Evolutionary conservation across 2,888 invertebrate genomes (phyloP).

Genomic region (Troilus luridus): DNA sequence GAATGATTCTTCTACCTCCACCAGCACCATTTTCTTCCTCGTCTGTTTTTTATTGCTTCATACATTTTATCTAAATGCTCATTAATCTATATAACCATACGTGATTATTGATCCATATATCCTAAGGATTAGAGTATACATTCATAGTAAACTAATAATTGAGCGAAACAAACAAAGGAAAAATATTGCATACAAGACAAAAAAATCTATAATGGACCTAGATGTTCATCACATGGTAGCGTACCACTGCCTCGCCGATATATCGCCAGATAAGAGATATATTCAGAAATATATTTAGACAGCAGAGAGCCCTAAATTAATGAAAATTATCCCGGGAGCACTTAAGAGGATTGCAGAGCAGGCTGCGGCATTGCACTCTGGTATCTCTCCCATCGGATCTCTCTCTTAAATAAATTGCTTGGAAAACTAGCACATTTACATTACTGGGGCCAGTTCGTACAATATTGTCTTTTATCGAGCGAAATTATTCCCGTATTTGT

Average conservation of each 20-base stretch:
- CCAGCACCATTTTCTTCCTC: too few species aligned
- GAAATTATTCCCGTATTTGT: background rate
- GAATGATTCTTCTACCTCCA: too few species aligned
- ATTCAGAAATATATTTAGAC: background rate
- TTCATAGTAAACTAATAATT: too few species aligned
- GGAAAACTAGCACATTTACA: conserved; percentile 40
- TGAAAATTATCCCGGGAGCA: conserved; percentile 35
- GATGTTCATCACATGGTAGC: background rate
- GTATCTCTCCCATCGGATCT: background rate
- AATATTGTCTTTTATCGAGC: background rate
- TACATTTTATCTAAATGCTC: too few species aligned
- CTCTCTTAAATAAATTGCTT: conserved; percentile 40
- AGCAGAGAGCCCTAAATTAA: conserved; percentile 34
- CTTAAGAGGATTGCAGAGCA: conserved; percentile 19
- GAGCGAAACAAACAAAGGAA: too few species aligned
- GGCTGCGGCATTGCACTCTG: conserved; percentile 1
- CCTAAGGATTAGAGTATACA: too few species aligned
- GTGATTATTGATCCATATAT: too few species aligned
- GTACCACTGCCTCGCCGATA: background rate
- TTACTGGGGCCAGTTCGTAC: background rate
- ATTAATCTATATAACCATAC: too few species aligned
- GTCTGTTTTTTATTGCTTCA: too few species aligned
- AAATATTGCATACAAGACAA: too few species aligned
- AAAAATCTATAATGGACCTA: background rate
- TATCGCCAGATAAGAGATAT: background rate